A percentile compares a stretch with the other conserved stretches of the same genome.
Evolutionary conservation across 1,140 invertebrate species (phyloP).

Genomic region (Euura saliciscinereae): DNA sequence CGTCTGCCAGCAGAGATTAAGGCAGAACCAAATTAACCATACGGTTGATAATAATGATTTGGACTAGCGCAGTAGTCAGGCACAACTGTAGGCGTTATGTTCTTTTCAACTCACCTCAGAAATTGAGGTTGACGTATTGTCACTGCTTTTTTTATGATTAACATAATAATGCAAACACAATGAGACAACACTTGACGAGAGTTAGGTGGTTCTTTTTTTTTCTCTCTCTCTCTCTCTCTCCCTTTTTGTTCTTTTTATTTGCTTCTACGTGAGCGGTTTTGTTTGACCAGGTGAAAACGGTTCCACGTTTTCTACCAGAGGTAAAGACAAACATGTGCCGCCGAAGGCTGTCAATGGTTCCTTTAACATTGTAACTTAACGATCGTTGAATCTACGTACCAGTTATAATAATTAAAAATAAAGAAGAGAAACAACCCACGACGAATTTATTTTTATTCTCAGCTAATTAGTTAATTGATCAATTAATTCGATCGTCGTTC

Average conservation of each 20-base stretch:
- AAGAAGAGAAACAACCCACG: neutral
- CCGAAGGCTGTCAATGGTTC: neutral
- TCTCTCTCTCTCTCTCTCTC: too few relatives aligned
- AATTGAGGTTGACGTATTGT: conserved; percentile 60
- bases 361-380: neutral
- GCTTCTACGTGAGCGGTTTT: conserved; percentile 34
- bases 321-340: neutral
- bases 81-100: conserved; percentile 13
- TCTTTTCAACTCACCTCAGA: conserved; percentile 55
- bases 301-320: conserved; percentile 26
- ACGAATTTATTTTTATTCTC: neutral
- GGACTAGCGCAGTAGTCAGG: too few relatives aligned
- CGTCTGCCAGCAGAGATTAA: too few relatives aligned
- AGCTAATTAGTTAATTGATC: too few relatives aligned
- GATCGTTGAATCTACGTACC: neutral
- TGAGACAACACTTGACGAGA: conserved; percentile 37
- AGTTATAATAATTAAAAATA: neutral
- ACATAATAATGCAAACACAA: conserved; percentile 62
- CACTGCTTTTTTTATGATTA: conserved; percentile 53
- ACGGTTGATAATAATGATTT: too few relatives aligned
- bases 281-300: conserved; percentile 56
- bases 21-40: too few relatives aligned
- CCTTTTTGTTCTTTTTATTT: neutral
- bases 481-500: too few relatives aligned
- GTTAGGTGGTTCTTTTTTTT: too few relatives aligned